Base-by-base conservation (phyloP, 2,888 invertebrate genomes). In the Ceraclea dissimilis region DNA sequence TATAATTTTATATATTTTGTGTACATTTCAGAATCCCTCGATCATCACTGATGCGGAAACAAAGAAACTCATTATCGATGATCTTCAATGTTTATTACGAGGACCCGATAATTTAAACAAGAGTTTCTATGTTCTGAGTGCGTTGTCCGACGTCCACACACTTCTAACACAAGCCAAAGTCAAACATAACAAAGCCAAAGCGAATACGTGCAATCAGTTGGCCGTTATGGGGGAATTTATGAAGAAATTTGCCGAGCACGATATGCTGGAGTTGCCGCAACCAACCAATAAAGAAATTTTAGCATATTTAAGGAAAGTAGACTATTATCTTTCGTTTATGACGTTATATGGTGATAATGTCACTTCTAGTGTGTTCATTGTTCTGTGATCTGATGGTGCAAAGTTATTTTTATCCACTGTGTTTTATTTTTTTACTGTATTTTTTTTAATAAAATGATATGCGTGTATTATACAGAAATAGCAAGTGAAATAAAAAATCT, bases 241-340 rank as follows among this genome's bases (percentile, higher is more conserved):
- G 0, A 80, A 75, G 64, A 81, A 79, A 63, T 82, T 83, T 57
- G 76, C 79, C 0, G 79, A 81, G 11, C 75, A 79, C 56, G 71
- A 73, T 50, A 71, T 69, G 33, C 73, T 77, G 13, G 69, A 78
- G 60, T 68, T 76, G 48, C 74, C 79, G 49, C 67, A 71, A n/a
- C 66, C 85, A 62, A 74, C 80, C 57, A 68, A 75, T 31, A 49
- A 58, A n/a, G 46, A 39, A 43, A 19, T 53, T 13, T 47, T 46
- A n/a, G 74, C 76, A 56, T 71, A 78, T 62, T 66, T 80, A 0
- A 87, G 83, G 66, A 90, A 88, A 73, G 66, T 89, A 1, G 85
- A 88, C 66, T 90, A 83, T 71, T 84, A 85, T 70, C 70, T 89
- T 58, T 83, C 86, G 0, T 89, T 61, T 43, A 20, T 47, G 8